Evolutionary conservation across 64 coral and sea anemone species (phyloP).

Genomic region (Porites lutea): DNA sequence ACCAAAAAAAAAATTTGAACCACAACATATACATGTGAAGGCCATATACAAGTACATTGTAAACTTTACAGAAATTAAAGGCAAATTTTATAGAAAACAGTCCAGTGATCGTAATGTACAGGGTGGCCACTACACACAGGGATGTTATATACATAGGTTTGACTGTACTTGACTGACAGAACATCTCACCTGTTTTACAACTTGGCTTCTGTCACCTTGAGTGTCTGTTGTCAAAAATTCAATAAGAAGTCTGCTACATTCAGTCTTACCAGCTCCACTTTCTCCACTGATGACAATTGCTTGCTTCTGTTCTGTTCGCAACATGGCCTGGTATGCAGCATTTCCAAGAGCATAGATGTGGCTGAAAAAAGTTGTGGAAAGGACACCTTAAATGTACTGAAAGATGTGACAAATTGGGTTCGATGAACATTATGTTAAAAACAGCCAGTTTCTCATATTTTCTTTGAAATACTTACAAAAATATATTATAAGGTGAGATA

Average conservation of each 20-base stretch:
- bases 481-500: too few relatives aligned
- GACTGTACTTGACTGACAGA: neutral
- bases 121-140: too few relatives aligned
- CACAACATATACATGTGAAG: too few relatives aligned
- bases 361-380: neutral
- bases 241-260: conserved; percentile 71
- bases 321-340: conserved; percentile 65
- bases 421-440: neutral
- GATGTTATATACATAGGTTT: too few relatives aligned
- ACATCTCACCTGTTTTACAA: conserved; percentile 81
- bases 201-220: conserved; percentile 64
- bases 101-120: too few relatives aligned
- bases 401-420: neutral
- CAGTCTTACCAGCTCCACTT: conserved; percentile 89
- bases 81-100: too few relatives aligned
- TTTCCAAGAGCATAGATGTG: conserved; percentile 75
- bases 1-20: too few relatives aligned
- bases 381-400: neutral
- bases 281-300: conserved; percentile 78
- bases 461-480: too few relatives aligned
- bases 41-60: too few relatives aligned
- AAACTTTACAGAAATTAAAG: too few relatives aligned
- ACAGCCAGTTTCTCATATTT: too few relatives aligned
- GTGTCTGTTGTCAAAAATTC: conserved; percentile 84
- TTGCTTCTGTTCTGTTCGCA: conserved; percentile 56